Evolutionary conservation across 2,888 invertebrate genomes (phyloP), one percentile per base, ranked within the genome.

Genomic region (Xanthorhoe designata): DNA sequence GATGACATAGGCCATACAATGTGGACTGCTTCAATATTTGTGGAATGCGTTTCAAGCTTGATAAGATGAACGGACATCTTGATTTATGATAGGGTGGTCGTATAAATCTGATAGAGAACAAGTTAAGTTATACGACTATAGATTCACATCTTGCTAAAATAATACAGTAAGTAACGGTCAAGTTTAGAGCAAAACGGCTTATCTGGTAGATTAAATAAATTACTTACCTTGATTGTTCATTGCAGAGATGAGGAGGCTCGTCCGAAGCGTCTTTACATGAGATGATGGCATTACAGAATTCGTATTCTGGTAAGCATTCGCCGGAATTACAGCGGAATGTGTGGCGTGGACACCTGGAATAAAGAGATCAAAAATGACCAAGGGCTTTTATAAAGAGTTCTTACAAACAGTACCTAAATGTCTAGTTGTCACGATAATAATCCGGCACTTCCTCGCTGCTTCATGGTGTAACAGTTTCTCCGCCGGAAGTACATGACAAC

Each of bases 201-300:
- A 15, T 51, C 51, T 35, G 15, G 29, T 59, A 18, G 13, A 24
- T n/a, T 19, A 38, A 32, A 18, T 13, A n/a, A n/a, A n/a, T n/a
- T n/a, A n/a, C n/a, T n/a, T 45, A 93, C 94, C 94, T 91, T 52
- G 94, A 94, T 70, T 95, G 94, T 69, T 95, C 95, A 73, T 95
- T 94, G 84, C 97, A 97, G 17, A 96, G 94, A 80, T 96, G 96
- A n/a, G 96, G 95, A 0, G 97, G 97, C 85, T 98, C 98, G 83
- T 98, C 98, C 68, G 97, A 97, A n/a, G 96, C 97, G 86, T 98
- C 98, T 75, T 96, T 95, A 88, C 98, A 98, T 68, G 96, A 96
- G 58, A 97, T 95, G 62, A 98, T 97, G 5, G 98, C 97, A 89
- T 98, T 98, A 88, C 98, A 98, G 89, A 98, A 98, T 86, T 97